phyloP scores from a whole-genome alignment of 2,797 vertebrate genomes.

The Pangasius djambal region DNA sequence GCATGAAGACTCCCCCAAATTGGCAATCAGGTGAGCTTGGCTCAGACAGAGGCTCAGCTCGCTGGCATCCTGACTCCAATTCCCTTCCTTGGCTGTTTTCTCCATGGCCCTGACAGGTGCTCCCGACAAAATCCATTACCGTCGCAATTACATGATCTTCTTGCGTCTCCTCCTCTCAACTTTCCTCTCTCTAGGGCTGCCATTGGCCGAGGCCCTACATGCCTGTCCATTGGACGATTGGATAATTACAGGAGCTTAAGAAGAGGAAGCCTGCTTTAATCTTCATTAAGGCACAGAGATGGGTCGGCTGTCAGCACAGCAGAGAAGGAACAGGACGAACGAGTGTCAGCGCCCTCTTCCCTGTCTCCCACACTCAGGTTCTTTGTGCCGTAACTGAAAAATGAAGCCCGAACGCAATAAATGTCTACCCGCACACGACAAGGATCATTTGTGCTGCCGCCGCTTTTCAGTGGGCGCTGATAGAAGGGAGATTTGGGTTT shows the following conservation, averaged over 20 bases:
- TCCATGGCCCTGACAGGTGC: constrained; percentile 74
- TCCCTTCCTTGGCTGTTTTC: constrained; percentile 65
- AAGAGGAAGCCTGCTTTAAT: constrained; percentile 67
- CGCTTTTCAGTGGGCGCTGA: constrained; percentile 10
- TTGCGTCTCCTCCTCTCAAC: constrained; percentile 56
- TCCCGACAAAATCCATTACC: constrained; percentile 79
- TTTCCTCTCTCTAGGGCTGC: constrained; percentile 46
- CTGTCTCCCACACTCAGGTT: constrained; percentile 20
- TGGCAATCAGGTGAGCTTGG: constrained; percentile 75
- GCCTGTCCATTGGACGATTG: constrained; percentile 55
- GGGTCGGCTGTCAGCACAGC: constrained; percentile 54
- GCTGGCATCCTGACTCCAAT: constrained; percentile 68
- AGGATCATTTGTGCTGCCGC: constrained; percentile 35
- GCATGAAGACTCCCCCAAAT: constrained; percentile 71
- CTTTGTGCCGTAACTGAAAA: constrained; percentile 29
- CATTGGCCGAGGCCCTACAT: constrained; percentile 32
- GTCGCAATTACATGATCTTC: constrained; percentile 71
- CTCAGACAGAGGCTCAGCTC: constrained; percentile 64
- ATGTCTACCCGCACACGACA: constrained; percentile 28
- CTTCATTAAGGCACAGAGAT: constrained; percentile 64
- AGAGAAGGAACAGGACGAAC: constrained; percentile 40
- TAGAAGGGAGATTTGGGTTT: constrained; percentile 15
- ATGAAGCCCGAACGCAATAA: constrained; percentile 42
- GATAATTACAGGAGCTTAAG: constrained; percentile 70
- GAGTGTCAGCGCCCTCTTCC: constrained; percentile 31